These are phyloP conservation scores for Arctia plantaginis DNA, from an alignment of 2,888 invertebrate species.

Conservation along the genomic window DNA sequence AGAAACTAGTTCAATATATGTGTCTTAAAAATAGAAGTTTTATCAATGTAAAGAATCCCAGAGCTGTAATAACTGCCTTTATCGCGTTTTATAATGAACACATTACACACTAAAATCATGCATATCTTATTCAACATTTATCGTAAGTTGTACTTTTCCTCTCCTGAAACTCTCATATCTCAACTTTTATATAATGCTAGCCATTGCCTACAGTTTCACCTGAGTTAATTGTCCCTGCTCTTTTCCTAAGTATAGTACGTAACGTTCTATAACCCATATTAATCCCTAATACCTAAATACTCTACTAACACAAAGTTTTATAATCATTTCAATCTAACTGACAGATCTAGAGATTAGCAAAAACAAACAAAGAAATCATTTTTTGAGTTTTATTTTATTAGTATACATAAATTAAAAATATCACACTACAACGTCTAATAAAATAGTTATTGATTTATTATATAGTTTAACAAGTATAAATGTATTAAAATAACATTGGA, in stretches of 20 bases:
- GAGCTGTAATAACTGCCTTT: neutral
- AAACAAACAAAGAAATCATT: neutral
- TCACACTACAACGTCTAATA: no score
- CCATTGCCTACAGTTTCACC: neutral
- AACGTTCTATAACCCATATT: neutral
- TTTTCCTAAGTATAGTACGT: neutral
- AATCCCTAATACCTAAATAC: neutral
- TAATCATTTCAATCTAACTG: no score
- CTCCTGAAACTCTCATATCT: neutral
- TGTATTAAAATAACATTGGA: constrained; percentile 4
- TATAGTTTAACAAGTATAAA: neutral
- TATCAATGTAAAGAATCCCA: neutral
- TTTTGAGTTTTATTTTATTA: neutral
- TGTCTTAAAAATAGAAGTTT: neutral
- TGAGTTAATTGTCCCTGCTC: no score
- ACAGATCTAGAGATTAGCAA: neutral
- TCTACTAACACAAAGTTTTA: neutral
- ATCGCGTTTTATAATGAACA: neutral
- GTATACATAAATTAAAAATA: neutral
- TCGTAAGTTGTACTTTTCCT: neutral
- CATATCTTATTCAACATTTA: neutral
- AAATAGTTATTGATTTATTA: no score
- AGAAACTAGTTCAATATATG: neutral
- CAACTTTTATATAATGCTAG: neutral
- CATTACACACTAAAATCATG: neutral